Evolutionary conservation across 1,140 invertebrate genomes (phyloP).

Genomic region (Trichonephila clavipes): DNA sequence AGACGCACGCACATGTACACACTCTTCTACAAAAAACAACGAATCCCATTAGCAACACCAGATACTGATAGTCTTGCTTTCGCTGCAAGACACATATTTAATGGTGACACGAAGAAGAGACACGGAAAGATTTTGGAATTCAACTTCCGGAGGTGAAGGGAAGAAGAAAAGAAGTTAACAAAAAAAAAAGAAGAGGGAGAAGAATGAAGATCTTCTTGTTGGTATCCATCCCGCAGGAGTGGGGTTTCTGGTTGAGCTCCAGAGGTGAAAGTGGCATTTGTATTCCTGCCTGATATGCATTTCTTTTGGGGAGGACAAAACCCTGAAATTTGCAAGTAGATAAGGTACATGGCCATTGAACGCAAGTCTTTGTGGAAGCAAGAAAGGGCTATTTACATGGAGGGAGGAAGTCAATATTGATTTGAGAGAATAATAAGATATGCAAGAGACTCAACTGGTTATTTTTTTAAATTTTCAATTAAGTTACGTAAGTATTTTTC

Average conservation of each 20-base stretch:
- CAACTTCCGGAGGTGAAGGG: conserved; percentile 5
- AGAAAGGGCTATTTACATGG: conserved; percentile 22
- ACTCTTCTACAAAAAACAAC: conserved; percentile 6
- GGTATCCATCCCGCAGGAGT: background rate
- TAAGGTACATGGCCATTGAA: conserved; percentile 10
- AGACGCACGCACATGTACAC: background rate
- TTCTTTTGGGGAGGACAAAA: background rate
- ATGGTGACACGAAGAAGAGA: background rate
- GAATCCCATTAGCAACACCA: conserved; percentile 29
- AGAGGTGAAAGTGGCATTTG: conserved; percentile 40
- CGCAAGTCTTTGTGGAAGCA: background rate
- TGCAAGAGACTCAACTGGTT: background rate
- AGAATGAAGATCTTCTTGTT: background rate
- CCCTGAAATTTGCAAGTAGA: conserved; percentile 24
- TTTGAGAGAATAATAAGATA: background rate
- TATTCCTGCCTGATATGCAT: conserved; percentile 27
- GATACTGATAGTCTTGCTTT: conserved; percentile 2
- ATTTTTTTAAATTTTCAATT: background rate
- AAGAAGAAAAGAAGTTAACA: background rate
- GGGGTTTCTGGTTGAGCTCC: background rate
- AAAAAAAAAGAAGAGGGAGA: background rate
- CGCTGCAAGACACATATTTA: conserved; percentile 35
- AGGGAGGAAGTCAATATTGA: background rate
- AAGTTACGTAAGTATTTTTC: too few species aligned
- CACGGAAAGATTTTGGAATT: conserved; percentile 8